Percentiles rank a stretch among this genome's conserved stretches.
Conservation (phyloP, 1,140 invertebrate species). For the Achatina immaculata region DNA sequence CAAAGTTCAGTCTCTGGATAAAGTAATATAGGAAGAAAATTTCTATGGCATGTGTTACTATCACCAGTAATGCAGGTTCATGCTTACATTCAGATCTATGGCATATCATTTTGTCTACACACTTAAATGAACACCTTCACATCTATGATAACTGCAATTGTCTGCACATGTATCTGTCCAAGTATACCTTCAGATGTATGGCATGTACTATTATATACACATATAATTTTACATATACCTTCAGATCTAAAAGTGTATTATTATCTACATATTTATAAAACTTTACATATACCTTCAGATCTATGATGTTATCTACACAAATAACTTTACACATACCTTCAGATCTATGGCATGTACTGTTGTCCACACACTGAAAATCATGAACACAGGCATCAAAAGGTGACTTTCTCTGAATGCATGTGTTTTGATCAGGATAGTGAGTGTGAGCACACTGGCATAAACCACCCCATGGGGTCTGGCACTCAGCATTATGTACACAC, state of each 20-base stretch:
- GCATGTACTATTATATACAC: background rate
- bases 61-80: too few species aligned
- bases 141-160: too few species aligned
- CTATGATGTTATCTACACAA: background rate
- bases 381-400: slow-evolving; percentile 15
- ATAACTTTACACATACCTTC: background rate
- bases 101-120: too few species aligned
- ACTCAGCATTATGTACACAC: slow-evolving; percentile 38
- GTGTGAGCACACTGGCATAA: slow-evolving; percentile 25
- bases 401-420: slow-evolving; percentile 25
- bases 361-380: slow-evolving; percentile 35
- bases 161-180: too few species aligned
- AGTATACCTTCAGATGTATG: background rate
- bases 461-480: slow-evolving; percentile 31
- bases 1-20: too few species aligned
- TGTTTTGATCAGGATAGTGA: slow-evolving; percentile 34
- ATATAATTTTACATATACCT: background rate
- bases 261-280: slow-evolving; percentile 34
- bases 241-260: slow-evolving; percentile 1
- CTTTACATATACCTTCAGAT: background rate
- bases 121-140: too few species aligned
- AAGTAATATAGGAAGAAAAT: too few species aligned
- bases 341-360: slow-evolving; percentile 23
- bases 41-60: too few species aligned
- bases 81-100: too few species aligned